A percentile compares a stretch with the other conserved stretches of the same genome.
Conservation (phyloP, 2,888 invertebrate species). For the Archips xylosteana region DNA sequence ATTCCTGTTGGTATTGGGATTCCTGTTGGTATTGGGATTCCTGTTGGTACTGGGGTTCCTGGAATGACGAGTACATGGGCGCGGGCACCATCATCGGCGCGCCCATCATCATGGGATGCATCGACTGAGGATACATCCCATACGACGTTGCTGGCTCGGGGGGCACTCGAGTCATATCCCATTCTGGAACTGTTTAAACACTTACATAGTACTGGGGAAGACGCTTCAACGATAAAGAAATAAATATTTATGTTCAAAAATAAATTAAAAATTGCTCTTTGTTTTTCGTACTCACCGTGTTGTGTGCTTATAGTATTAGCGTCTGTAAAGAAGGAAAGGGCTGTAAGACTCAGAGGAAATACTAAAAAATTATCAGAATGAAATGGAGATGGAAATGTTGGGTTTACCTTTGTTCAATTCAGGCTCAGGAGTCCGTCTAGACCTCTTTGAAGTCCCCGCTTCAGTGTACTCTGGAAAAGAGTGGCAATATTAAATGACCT, state of each 20-base stretch:
- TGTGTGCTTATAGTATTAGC: slow-evolving; percentile 45
- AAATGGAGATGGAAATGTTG: slow-evolving; percentile 7
- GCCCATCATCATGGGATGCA: slow-evolving; percentile 34
- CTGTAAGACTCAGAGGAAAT: slow-evolving; percentile 12
- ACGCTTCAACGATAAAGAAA: neutral
- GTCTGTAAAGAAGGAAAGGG: slow-evolving; percentile 49
- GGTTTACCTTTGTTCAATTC: slow-evolving; percentile 53
- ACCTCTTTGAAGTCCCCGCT: slow-evolving; percentile 55
- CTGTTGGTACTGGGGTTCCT: slow-evolving; percentile 8
- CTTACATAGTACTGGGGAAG: slow-evolving; percentile 13
- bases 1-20: neutral
- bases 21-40: slow-evolving; percentile 19
- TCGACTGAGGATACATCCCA: slow-evolving; percentile 1
- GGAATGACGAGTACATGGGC: slow-evolving; percentile 32
- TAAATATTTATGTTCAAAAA: neutral
- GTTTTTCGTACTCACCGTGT: slow-evolving; percentile 46
- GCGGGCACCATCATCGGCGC: slow-evolving; percentile 49
- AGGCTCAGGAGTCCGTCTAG: slow-evolving; percentile 49
- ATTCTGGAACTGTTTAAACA: slow-evolving; percentile 63
- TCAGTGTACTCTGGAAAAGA: slow-evolving; percentile 61
- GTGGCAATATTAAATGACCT: slow-evolving; percentile 31
- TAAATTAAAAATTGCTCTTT: neutral
- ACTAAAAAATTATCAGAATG: neutral
- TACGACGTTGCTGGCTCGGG: slow-evolving; percentile 16
- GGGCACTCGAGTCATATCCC: slow-evolving; percentile 53